These are phyloP conservation scores for Phrynocephalus forsythii DNA, from an alignment of 2,797 vertebrate species.

Conservation along the genomic window DNA sequence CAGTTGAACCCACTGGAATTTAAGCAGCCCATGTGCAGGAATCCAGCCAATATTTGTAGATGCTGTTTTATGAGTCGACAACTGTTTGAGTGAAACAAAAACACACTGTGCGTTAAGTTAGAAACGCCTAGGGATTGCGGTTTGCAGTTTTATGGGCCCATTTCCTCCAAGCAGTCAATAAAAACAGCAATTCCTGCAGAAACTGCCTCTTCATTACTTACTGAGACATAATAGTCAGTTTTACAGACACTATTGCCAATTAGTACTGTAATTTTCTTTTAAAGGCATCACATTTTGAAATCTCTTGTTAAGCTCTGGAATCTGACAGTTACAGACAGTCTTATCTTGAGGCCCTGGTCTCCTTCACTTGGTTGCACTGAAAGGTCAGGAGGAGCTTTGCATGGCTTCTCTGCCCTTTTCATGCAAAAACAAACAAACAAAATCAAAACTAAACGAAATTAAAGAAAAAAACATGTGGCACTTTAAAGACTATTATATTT, in stretches of 20 bases:
- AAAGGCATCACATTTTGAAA: neutral
- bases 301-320: neutral
- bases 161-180: constrained; percentile 65
- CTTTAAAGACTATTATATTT: too few relatives aligned
- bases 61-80: constrained; percentile 54
- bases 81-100: constrained; percentile 29
- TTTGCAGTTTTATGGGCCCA: constrained; percentile 64
- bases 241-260: neutral
- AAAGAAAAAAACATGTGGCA: too few relatives aligned
- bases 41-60: constrained; percentile 42
- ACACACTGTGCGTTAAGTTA: constrained; percentile 40
- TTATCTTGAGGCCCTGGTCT: rapidly evolving
- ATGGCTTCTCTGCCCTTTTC: neutral
- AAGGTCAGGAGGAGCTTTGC: neutral
- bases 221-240: neutral
- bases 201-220: constrained; percentile 45
- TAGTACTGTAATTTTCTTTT: neutral
- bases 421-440: too few relatives aligned
- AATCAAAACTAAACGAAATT: too few relatives aligned
- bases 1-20: neutral
- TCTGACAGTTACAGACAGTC: rapidly evolving
- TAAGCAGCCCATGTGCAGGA: neutral
- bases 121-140: constrained; percentile 62
- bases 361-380: neutral
- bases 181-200: constrained; percentile 72